A percentile compares a stretch with the other conserved stretches of the same genome.
These are phyloP conservation scores for Myotis vivesi DNA, from an alignment of 2,797 vertebrate genomes.

Conservation along the genomic window DNA sequence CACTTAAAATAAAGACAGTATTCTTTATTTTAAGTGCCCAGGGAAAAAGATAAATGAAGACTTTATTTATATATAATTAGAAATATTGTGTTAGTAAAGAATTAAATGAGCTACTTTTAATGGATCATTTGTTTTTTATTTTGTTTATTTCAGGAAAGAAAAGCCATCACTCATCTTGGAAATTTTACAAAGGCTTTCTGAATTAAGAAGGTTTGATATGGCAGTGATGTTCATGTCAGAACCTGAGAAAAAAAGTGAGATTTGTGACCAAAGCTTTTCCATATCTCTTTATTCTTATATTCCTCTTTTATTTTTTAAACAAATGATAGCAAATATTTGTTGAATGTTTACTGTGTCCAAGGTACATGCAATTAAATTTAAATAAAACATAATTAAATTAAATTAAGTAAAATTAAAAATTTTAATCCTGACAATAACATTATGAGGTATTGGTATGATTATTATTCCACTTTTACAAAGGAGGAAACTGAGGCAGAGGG, in stretches of 20 bases:
- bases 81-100: neutral
- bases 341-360: neutral
- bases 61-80: neutral
- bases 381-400: neutral
- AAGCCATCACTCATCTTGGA: slow-evolving; percentile 86
- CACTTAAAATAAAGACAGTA: neutral
- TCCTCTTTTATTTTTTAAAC: neutral
- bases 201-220: slow-evolving; percentile 94
- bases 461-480: neutral
- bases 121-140: slow-evolving; percentile 25
- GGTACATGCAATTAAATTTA: neutral
- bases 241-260: slow-evolving; percentile 92
- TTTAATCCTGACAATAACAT: neutral
- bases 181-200: slow-evolving; percentile 89
- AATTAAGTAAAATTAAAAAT: neutral
- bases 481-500: neutral
- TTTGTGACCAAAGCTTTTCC: neutral
- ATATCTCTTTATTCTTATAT: neutral
- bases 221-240: slow-evolving; percentile 96
- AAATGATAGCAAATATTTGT: neutral
- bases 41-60: neutral
- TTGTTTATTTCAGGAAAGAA: slow-evolving; percentile 87
- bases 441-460: neutral
- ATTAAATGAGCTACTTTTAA: slow-evolving; percentile 37
- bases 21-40: neutral